These are phyloP conservation scores for Ceratina calcarata DNA, from an alignment of 1,140 invertebrate species.

Conservation along the genomic window DNA sequence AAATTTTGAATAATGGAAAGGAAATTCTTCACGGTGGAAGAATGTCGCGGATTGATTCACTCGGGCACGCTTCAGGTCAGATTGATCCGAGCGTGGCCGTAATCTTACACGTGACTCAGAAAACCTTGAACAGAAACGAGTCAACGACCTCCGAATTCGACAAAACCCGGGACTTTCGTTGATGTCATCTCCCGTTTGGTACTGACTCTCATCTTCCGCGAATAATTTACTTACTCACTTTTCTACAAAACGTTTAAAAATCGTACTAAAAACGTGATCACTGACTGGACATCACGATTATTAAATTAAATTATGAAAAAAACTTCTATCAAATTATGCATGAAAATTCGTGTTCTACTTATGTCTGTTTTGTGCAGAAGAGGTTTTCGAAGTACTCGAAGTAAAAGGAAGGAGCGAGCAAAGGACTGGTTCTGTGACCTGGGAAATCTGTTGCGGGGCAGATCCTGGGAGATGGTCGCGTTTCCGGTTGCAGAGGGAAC, in stretches of 20 bases:
- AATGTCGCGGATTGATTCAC: constrained; percentile 17
- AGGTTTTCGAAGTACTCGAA: no score
- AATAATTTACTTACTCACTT: neutral
- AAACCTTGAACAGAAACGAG: constrained; percentile 23
- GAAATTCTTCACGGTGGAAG: neutral
- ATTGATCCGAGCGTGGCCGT: constrained; percentile 7
- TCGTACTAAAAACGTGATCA: neutral
- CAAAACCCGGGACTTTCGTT: constrained; percentile 51
- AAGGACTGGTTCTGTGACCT: constrained; percentile 11
- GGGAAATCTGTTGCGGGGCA: constrained; percentile 15
- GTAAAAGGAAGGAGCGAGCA: neutral
- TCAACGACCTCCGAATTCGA: constrained; percentile 48
- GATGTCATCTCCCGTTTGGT: constrained; percentile 18
- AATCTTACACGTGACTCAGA: constrained; percentile 22
- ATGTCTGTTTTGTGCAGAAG: no score
- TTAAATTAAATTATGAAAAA: no score
- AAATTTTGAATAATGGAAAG: neutral
- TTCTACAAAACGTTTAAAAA: no score
- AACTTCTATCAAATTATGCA: no score
- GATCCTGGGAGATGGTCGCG: neutral
- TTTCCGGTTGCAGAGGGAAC: constrained; percentile 51
- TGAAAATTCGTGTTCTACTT: no score
- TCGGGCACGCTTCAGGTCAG: neutral
- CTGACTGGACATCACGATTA: no score
- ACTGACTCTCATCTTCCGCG: neutral